Conservation (phyloP, 2,797 vertebrate genomes). For the Gila robusta region DNA sequence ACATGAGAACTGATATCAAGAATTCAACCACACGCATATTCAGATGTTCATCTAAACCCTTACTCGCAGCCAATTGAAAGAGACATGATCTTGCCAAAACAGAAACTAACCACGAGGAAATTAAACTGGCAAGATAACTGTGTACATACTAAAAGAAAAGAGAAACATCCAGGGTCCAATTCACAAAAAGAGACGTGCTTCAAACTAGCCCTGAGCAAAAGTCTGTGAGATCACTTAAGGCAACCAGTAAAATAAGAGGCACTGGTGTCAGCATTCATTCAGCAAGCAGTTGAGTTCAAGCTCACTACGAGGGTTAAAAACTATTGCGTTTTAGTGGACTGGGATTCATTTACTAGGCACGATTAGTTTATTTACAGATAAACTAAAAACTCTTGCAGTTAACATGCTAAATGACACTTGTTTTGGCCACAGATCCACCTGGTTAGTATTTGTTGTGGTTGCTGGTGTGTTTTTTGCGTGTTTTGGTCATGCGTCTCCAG, state of each 20-base stretch:
- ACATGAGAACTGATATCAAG: neutral
- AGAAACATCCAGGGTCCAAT: conserved; percentile 75
- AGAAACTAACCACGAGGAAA: conserved; percentile 32
- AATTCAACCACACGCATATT: neutral
- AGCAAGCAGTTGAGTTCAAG: conserved; percentile 89
- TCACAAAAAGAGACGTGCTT: conserved; percentile 61
- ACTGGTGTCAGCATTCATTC: conserved; percentile 79
- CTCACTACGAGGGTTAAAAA: conserved; percentile 83
- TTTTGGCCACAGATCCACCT: conserved; percentile 78
- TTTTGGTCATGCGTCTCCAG: conserved; percentile 80
- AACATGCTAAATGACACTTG: conserved; percentile 79
- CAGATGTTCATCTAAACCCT: neutral
- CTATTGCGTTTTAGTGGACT: conserved; percentile 83
- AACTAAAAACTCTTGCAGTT: conserved; percentile 68
- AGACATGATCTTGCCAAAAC: neutral
- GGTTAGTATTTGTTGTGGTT: conserved; percentile 87
- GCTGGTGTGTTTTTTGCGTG: conserved; percentile 62
- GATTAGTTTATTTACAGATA: conserved; percentile 93
- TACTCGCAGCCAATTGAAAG: neutral
- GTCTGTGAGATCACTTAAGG: conserved; percentile 68
- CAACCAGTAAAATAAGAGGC: conserved; percentile 69
- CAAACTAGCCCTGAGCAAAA: conserved; percentile 73
- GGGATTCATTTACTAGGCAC: conserved; percentile 87
- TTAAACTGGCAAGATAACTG: conserved; percentile 30
- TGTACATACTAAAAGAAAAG: conserved; percentile 1